These are phyloP conservation scores for Corythoichthys intestinalis DNA, from an alignment of 2,113 vertebrate species.

Conservation along the genomic window DNA sequence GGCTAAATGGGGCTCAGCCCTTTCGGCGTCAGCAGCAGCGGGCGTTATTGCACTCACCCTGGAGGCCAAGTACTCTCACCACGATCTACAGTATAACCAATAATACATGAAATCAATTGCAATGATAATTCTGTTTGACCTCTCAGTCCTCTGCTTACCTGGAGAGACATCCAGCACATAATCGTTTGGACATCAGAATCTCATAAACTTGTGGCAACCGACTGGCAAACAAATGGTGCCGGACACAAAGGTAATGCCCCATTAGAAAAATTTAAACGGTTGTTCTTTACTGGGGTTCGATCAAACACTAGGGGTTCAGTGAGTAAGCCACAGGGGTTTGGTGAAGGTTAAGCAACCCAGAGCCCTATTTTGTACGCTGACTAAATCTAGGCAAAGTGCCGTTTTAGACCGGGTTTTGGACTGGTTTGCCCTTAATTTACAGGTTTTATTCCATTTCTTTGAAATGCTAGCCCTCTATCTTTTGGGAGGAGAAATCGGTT, in stretches of 20 bases:
- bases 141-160: slow-evolving; percentile 87
- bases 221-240: slow-evolving; percentile 92
- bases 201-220: slow-evolving; percentile 83
- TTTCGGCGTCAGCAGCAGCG: slow-evolving; percentile 91
- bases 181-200: slow-evolving; percentile 89
- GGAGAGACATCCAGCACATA: slow-evolving; percentile 97
- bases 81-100: neutral
- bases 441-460: too few relatives aligned
- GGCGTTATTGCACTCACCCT: slow-evolving; percentile 91
- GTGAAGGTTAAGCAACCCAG: too few relatives aligned
- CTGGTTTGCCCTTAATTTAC: too few relatives aligned
- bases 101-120: neutral
- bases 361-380: too few relatives aligned
- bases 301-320: too few relatives aligned
- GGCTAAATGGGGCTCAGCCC: slow-evolving; percentile 82
- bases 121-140: slow-evolving; percentile 11
- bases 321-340: too few relatives aligned
- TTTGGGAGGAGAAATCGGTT: too few relatives aligned
- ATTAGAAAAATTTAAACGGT: neutral
- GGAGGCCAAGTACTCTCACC: slow-evolving; percentile 89
- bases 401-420: too few relatives aligned
- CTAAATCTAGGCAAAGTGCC: too few relatives aligned
- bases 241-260: slow-evolving; percentile 84
- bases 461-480: too few relatives aligned
- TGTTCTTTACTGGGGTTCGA: too few relatives aligned